Base-by-base conservation (phyloP, 2,797 vertebrate genomes). In the Myripristis murdjan region DNA sequence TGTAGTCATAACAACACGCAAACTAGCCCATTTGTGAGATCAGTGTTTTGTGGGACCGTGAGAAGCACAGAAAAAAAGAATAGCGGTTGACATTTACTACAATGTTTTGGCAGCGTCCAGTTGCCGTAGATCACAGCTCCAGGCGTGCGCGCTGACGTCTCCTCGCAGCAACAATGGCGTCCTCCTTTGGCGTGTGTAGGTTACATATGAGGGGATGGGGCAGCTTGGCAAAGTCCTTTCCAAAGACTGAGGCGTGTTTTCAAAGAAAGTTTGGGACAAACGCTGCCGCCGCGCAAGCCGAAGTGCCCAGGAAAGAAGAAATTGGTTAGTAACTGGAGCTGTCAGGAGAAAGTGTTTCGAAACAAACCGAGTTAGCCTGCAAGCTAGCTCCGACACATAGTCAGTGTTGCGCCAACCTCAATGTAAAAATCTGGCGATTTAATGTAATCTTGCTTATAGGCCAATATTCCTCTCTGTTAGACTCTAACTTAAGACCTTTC, bases 161-260 rank as follows among this genome's bases (percentile, higher is more conserved):
- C 2, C 4, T 6, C 33, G 6, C 3, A 8, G 16, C 60, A 87
- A 10, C 65, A 77, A 95, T 95, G 95, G 94, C 95, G 91, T 78
- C 93, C 82, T 88, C 90, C 93, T 22, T 88, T 0, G 70, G 70
- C 0, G 68, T 86, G 56, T 87, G 84, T 82, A 84, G 91, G 85
- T 85, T 94, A 76, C 88, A 69, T 41, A 47, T 85, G 75, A 87
- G 73, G 41, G 78, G 87, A 72, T 70, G 67, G 22, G 41, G 23
- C 6, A 49, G 60, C 24, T 12, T 92, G 4, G 6, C 64, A 1
- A 91, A 63, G 46, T 64, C 68, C 2, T 23, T 84, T 1, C 74
- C 69, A 22, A 87, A 53, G 8, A n/a, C 73, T 3, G 60, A 91
- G 1, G 58, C 70, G 0, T 69, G 65, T 73, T 26, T 82, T 18